These are phyloP conservation scores for Globicephala melas DNA, from an alignment of 2,113 vertebrate genomes.

Conservation along the genomic window DNA sequence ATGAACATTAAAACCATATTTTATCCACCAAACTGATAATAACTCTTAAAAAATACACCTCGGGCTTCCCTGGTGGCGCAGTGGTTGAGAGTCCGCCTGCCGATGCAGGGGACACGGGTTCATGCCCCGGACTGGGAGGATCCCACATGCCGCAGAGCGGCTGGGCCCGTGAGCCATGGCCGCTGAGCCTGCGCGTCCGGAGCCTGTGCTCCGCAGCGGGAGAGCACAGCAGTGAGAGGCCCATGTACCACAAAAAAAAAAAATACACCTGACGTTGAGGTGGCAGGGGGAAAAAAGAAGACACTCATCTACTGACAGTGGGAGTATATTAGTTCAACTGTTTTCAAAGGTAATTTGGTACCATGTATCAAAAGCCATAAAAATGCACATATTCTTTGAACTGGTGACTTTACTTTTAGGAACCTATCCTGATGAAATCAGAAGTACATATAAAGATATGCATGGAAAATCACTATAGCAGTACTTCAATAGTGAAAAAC, in stretches of 20 bases:
- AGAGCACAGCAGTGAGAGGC: no score
- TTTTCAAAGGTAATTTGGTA: conserved; percentile 3
- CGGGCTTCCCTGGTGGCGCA: no score
- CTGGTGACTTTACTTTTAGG: background rate
- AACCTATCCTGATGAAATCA: background rate
- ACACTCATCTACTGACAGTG: background rate
- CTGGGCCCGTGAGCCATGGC: no score
- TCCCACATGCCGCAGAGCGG: no score
- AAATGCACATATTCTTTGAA: background rate
- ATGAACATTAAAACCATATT: conserved; percentile 41
- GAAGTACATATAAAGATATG: background rate
- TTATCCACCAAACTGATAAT: background rate
- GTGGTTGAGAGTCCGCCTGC: no score
- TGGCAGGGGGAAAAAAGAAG: background rate
- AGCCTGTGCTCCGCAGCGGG: no score
- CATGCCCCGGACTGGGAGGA: no score
- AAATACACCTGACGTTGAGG: background rate
- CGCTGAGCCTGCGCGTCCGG: no score
- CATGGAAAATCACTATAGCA: background rate
- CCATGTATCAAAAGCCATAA: conserved; percentile 4
- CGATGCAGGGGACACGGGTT: no score
- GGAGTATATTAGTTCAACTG: background rate
- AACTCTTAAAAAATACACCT: background rate
- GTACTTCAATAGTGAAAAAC: background rate
- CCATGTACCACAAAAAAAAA: background rate